Evolutionary conservation across 2,888 invertebrate genomes (phyloP).

Genomic region (Himalopsyche tibetana): DNA sequence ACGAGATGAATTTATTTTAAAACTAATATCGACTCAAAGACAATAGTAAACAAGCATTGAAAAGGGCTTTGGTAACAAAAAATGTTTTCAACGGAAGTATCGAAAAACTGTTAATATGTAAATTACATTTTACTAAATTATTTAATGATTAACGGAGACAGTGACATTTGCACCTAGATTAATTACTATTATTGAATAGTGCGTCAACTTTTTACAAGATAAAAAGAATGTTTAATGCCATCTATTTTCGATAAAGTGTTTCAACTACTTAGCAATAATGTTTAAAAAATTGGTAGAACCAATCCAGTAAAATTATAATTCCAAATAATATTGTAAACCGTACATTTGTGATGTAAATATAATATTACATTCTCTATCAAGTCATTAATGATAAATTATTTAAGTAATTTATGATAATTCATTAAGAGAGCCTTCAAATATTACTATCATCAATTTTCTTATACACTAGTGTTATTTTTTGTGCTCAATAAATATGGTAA

Average conservation of each 20-base stretch:
- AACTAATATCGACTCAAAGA: no score
- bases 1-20: no score
- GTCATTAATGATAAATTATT: conserved; percentile 10
- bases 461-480: conserved; percentile 34
- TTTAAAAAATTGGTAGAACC: conserved; percentile 20
- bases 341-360: conserved; percentile 31
- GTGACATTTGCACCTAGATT: conserved; percentile 8
- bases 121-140: neutral
- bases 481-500: conserved; percentile 33
- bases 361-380: conserved; percentile 1
- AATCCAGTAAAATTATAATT: neutral
- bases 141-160: neutral
- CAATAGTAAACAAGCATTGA: no score
- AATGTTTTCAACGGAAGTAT: no score
- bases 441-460: conserved; percentile 39
- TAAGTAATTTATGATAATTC: conserved; percentile 11
- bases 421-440: conserved; percentile 19
- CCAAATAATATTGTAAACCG: conserved; percentile 28
- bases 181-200: conserved; percentile 11
- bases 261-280: conserved; percentile 16
- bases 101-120: conserved; percentile 3
- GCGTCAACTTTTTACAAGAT: neutral
- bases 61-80: no score
- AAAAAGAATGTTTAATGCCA: conserved; percentile 36
- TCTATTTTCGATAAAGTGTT: conserved; percentile 38